Conservation (phyloP, 1,140 invertebrate genomes). For the Helicoverpa armigera region DNA sequence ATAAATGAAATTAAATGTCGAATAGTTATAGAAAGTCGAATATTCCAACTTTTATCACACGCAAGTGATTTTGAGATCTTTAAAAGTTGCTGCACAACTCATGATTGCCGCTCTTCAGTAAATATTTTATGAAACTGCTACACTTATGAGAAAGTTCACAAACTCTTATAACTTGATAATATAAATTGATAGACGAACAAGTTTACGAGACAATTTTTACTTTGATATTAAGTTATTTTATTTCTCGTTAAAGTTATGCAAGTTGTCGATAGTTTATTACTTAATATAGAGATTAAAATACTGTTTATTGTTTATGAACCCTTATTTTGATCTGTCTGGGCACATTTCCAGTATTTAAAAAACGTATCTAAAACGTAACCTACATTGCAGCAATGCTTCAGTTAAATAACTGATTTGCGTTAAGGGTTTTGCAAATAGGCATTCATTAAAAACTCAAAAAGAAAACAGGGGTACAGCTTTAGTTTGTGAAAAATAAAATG, state of each 20-base stretch:
- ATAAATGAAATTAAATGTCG: no score
- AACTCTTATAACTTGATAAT: neutral
- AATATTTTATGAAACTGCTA: conserved; percentile 14
- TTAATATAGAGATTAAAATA: neutral
- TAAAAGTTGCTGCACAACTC: neutral
- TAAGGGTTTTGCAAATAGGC: no score
- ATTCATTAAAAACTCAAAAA: no score
- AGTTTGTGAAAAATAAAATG: no score
- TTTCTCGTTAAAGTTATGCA: neutral
- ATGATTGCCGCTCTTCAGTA: neutral
- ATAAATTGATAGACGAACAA: neutral
- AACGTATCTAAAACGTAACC: no score
- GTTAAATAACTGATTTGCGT: no score
- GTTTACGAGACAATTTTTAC: neutral
- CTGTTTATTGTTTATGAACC: no score
- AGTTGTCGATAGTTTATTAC: neutral
- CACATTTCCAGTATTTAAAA: no score
- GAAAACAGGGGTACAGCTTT: no score
- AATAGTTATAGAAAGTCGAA: no score
- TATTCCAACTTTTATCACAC: neutral
- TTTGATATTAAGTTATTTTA: neutral
- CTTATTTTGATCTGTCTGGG: no score
- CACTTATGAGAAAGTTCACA: neutral
- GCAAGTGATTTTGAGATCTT: neutral
- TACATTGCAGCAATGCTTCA: no score